Evolutionary conservation across 1,140 invertebrate species (phyloP).

Genomic region (Sarcophaga peregrina): DNA sequence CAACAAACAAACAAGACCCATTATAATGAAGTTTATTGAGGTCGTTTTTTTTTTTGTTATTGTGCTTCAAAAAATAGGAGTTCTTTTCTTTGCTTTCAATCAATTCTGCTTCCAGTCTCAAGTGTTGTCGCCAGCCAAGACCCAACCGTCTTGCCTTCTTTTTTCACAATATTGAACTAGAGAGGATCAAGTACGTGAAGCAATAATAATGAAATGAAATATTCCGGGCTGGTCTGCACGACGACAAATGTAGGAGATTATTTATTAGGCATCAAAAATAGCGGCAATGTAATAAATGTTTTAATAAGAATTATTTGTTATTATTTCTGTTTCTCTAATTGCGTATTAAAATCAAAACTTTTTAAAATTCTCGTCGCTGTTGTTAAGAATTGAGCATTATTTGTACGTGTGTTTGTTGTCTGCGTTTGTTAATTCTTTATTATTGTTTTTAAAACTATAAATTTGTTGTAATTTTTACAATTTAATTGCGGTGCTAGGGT

Average conservation of each 20-base stretch:
- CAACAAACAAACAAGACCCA: background rate
- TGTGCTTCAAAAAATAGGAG: background rate
- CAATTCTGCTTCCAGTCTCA: background rate
- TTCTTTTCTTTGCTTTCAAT: background rate
- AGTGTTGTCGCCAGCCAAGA: background rate
- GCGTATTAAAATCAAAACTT: background rate
- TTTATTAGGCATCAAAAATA: too few relatives aligned
- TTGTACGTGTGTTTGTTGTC: background rate
- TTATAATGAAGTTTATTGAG: background rate
- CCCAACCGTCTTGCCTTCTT: too few relatives aligned
- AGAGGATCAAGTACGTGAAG: too few relatives aligned
- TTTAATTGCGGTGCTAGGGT: background rate
- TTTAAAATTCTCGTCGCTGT: background rate
- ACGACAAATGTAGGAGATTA: too few relatives aligned
- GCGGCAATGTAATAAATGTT: too few relatives aligned
- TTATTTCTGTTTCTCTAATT: background rate
- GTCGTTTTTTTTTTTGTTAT: background rate
- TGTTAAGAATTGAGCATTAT: background rate
- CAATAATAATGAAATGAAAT: too few relatives aligned
- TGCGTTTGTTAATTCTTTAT: background rate
- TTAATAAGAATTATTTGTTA: background rate
- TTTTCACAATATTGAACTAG: too few relatives aligned
- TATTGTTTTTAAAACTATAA: background rate
- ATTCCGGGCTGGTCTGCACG: too few relatives aligned
- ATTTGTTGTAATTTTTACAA: conserved; percentile 22